These are phyloP conservation scores for Himalopsyche tibetana DNA, from an alignment of 2,888 invertebrate species.

Conservation along the genomic window DNA sequence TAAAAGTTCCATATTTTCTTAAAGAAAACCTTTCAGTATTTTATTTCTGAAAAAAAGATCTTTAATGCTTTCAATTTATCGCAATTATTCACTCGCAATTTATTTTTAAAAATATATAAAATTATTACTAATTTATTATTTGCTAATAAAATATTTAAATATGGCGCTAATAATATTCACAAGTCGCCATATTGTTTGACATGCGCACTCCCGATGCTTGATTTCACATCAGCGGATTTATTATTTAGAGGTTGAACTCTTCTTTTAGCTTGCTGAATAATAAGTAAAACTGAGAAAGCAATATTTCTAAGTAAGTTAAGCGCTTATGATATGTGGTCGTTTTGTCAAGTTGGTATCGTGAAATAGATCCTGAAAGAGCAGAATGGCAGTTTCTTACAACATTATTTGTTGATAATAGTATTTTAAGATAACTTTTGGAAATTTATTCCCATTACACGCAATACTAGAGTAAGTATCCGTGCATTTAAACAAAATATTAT, in stretches of 20 bases:
- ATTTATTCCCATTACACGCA: neutral
- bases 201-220: slow-evolving; percentile 51
- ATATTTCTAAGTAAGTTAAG: neutral
- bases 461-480: slow-evolving; percentile 4
- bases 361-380: slow-evolving; percentile 16
- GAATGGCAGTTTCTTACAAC: slow-evolving; percentile 56
- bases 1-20: no score
- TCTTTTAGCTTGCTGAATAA: neutral
- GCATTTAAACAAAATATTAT: neutral
- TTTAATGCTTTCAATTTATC: no score
- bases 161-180: slow-evolving; percentile 46
- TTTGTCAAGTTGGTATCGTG: slow-evolving; percentile 22
- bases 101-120: no score
- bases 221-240: slow-evolving; percentile 37
- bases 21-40: no score
- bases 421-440: slow-evolving; percentile 18
- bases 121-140: neutral
- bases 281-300: neutral
- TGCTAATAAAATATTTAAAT: slow-evolving; percentile 37
- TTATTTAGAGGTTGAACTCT: neutral
- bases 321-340: neutral
- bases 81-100: no score
- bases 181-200: slow-evolving; percentile 62
- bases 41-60: no score
- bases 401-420: slow-evolving; percentile 52